Conservation (phyloP, 2,888 invertebrate species). For the Scaptomyza tumidula region DNA sequence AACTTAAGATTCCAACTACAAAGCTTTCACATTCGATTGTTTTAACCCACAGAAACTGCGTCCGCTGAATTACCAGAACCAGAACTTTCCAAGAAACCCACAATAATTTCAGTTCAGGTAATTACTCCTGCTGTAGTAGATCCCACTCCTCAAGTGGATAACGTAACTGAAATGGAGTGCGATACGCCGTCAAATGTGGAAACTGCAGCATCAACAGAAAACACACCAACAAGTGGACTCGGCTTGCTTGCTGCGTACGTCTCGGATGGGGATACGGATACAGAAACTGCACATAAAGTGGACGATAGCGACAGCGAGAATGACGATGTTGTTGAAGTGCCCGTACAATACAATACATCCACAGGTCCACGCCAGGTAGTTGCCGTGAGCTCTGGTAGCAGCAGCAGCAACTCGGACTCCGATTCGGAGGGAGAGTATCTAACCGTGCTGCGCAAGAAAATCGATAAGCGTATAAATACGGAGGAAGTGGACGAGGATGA, state of each 20-base stretch:
- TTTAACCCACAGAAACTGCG: slow-evolving; percentile 15
- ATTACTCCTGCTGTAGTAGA: background rate
- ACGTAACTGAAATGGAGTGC: slow-evolving; percentile 27
- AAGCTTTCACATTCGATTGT: background rate
- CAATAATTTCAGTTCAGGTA: background rate
- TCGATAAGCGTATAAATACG: slow-evolving; percentile 72
- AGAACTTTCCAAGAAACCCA: background rate
- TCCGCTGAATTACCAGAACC: background rate
- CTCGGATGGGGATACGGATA: slow-evolving; percentile 67
- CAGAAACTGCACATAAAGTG: slow-evolving; percentile 15
- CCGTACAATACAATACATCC: slow-evolving; percentile 24
- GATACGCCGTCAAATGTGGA: background rate
- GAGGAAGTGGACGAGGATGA: slow-evolving; percentile 76
- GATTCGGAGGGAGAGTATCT: slow-evolving; percentile 76
- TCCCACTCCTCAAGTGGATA: background rate
- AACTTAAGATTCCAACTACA: background rate
- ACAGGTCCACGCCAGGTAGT: slow-evolving; percentile 64
- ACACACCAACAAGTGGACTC: slow-evolving; percentile 57
- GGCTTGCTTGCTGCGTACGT: slow-evolving; percentile 78
- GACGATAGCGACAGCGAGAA: slow-evolving; percentile 57
- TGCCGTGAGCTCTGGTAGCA: slow-evolving; percentile 69
- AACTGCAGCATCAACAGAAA: background rate
- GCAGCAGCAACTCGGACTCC: slow-evolving; percentile 60
- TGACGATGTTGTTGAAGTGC: slow-evolving; percentile 75
- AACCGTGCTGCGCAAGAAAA: slow-evolving; percentile 68